phyloP scores from a whole-genome alignment of 2,113 vertebrate genomes.

The Xyliphius kryptos region DNA sequence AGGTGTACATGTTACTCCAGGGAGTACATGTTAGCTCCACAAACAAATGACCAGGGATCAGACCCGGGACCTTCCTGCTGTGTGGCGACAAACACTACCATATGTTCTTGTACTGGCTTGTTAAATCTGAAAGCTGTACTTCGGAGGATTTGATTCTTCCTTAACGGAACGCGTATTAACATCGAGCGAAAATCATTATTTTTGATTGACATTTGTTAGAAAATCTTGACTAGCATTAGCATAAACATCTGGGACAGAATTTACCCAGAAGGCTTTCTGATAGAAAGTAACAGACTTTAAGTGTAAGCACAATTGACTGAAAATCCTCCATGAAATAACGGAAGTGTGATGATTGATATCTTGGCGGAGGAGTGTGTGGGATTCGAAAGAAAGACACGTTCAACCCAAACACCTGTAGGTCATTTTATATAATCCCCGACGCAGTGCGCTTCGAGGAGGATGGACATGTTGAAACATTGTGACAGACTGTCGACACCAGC shows the following conservation, averaged over 20 bases:
- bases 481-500: slow-evolving; percentile 29
- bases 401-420: slow-evolving; percentile 33
- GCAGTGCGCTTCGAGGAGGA: slow-evolving; percentile 8
- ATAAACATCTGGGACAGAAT: not conserved
- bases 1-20: too few species aligned
- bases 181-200: too few species aligned
- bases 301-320: slow-evolving; percentile 4
- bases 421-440: slow-evolving; percentile 36
- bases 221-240: not conserved
- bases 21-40: too few species aligned
- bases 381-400: slow-evolving; percentile 27
- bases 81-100: too few species aligned
- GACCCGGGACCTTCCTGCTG: too few species aligned
- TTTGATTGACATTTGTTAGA: too few species aligned
- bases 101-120: not conserved
- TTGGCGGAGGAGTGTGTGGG: slow-evolving; percentile 17
- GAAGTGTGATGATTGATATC: slow-evolving; percentile 22
- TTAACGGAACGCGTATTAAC: too few species aligned
- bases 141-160: too few species aligned
- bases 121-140: not conserved
- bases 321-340: slow-evolving; percentile 7
- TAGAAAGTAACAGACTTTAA: slow-evolving; percentile 9
- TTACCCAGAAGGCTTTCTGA: not conserved
- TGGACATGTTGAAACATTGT: slow-evolving; percentile 33
- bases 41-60: too few species aligned